Evolutionary conservation across 35 echinoderm and acorn worm genomes (phyloP), one percentile per base, ranked within the genome.

Genomic region (Apostichopus parvimensis): DNA sequence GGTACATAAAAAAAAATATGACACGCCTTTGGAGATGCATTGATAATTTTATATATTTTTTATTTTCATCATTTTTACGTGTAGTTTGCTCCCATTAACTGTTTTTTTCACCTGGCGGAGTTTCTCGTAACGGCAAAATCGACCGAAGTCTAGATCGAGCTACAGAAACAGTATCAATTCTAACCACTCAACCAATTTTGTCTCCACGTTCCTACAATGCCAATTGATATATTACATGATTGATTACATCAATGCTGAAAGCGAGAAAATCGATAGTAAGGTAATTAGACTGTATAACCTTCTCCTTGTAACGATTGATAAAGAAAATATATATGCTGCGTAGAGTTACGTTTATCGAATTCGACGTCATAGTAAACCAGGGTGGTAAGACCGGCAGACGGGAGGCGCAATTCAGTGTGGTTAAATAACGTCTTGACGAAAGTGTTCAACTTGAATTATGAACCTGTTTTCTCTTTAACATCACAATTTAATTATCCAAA

Each of bases 201-300:
- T 88, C 64, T 73, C 23, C 28, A 52, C 86, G 68, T 88, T 88
- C 68, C 13, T 73, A 72, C 86, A 88, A 88, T 54, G 86, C 86
- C 60, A 88, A 88, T 88, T 88, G 86, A 88, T 88, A 88, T 72
- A 68, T 68, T 88, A 88, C 86, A 88, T 72, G 86, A 88, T 88
- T 88, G 86, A 88, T 88, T 88, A 73, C 86, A 88, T 88, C 86
- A 88, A 88, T 72, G 86, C 57, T 9, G 64, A 68, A 88, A 88
- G 86, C 61, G 86, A 68, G 86, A 88, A 88, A 88, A 88, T 88
- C 86, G 64, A 88, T 88, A 73, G 86, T 88, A 88, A 88, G 86
- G 52, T 88, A 88, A 88, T 88, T 71, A 88, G 61, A 54, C 53
- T 68, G 68, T 88, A 82, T 57, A 82, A 24, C 79, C 21, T 82